Evolutionary conservation across 2,797 vertebrate species (phyloP).

Genomic region (Cirrhinus molitorella): DNA sequence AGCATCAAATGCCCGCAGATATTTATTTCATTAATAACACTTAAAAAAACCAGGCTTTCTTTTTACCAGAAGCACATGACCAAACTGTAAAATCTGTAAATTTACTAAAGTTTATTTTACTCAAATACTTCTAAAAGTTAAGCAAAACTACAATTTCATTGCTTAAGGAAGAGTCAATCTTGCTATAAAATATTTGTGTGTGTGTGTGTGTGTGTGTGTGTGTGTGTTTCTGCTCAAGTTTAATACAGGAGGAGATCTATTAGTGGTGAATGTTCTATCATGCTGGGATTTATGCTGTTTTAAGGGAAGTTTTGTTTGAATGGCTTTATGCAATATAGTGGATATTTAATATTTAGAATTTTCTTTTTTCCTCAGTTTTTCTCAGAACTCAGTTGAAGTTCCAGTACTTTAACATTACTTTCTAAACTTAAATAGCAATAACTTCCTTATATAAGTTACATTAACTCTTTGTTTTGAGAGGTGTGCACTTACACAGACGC

Average conservation of each 20-base stretch:
- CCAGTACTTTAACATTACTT: background rate
- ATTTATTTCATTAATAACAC: background rate
- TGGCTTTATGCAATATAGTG: background rate
- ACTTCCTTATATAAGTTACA: background rate
- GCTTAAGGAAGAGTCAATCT: no score
- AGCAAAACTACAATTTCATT: no score
- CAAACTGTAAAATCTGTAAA: background rate
- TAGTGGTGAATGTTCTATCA: no score
- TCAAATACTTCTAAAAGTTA: no score
- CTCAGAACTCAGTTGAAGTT: background rate
- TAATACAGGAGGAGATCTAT: background rate
- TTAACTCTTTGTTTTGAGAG: background rate
- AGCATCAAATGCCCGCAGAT: background rate
- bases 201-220: no score
- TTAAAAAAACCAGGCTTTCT: background rate
- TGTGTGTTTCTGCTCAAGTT: background rate
- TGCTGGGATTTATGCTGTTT: no score
- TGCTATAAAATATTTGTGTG: background rate
- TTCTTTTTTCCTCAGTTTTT: no score
- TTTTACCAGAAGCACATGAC: background rate
- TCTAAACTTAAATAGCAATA: background rate
- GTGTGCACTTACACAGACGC: background rate
- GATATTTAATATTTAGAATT: background rate
- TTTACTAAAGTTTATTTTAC: no score
- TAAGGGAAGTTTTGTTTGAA: no score